Percentiles rank a stretch among this genome's conserved stretches.
Conservation (phyloP, 2,113 vertebrate species). For the Bubo bubo region DNA sequence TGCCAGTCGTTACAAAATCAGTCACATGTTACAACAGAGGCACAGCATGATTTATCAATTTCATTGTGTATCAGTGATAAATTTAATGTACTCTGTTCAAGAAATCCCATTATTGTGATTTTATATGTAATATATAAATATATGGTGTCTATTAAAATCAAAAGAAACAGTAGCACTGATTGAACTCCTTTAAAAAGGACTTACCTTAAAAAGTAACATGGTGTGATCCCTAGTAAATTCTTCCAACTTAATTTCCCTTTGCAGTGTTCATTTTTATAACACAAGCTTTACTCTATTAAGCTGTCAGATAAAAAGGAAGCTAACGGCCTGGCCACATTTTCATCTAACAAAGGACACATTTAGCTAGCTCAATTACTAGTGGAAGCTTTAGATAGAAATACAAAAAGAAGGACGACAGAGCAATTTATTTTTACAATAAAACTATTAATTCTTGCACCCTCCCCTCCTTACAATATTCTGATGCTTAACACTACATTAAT, state of each 20-base stretch:
- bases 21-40: background rate
- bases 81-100: background rate
- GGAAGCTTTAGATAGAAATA: slow-evolving; percentile 35
- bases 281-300: slow-evolving; percentile 8
- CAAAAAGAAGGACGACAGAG: background rate
- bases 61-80: slow-evolving; percentile 2
- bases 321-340: slow-evolving; percentile 27
- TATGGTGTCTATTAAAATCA: background rate
- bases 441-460: slow-evolving; percentile 45
- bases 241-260: slow-evolving; percentile 27
- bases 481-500: slow-evolving; percentile 26
- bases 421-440: slow-evolving; percentile 63
- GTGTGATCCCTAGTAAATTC: background rate
- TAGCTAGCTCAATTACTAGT: slow-evolving; percentile 30
- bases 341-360: slow-evolving; percentile 53
- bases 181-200: background rate
- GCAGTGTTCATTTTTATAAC: slow-evolving; percentile 16
- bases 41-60: background rate
- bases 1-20: background rate
- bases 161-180: background rate
- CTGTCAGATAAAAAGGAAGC: slow-evolving; percentile 37
- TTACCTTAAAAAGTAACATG: background rate
- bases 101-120: background rate
- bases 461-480: slow-evolving; percentile 19
- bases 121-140: background rate